These are phyloP conservation scores for Thecophora atra DNA, from an alignment of 2,888 invertebrate genomes.

Conservation along the genomic window DNA sequence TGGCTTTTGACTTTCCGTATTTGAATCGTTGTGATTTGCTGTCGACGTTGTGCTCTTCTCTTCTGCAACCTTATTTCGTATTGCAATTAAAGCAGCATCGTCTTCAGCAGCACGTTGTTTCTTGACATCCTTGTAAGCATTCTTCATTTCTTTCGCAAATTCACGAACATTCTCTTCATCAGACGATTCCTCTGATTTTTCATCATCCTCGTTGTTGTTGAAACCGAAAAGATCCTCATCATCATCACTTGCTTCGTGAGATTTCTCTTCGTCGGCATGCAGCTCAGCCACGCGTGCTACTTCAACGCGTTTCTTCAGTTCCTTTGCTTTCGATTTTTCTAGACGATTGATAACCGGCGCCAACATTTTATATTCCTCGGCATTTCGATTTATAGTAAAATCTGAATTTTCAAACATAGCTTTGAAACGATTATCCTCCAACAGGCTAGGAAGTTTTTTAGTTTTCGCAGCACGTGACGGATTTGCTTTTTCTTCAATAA, in stretches of 20 bases:
- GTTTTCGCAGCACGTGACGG: conserved; percentile 66
- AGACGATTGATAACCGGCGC: conserved; percentile 89
- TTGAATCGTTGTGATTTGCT: conserved; percentile 49
- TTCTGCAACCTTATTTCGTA: not conserved
- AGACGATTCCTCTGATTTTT: conserved; percentile 69
- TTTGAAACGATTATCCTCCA: conserved; percentile 90
- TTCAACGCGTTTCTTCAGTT: conserved; percentile 69
- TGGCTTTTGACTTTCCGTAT: conserved; percentile 50
- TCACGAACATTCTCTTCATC: conserved; percentile 84
- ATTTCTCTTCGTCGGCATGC: conserved; percentile 60
- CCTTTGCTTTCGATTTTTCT: conserved; percentile 76
- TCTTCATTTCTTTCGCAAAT: conserved; percentile 83
- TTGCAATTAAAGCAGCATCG: conserved; percentile 49
- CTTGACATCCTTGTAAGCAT: conserved; percentile 69
- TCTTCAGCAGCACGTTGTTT: conserved; percentile 60
- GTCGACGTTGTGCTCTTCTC: not conserved
- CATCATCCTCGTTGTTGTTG: conserved; percentile 55
- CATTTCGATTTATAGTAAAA: conserved; percentile 87
- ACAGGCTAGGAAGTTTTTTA: conserved; percentile 73
- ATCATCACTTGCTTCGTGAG: conserved; percentile 61
- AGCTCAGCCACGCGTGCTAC: conserved; percentile 69
- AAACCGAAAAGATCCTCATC: conserved; percentile 65
- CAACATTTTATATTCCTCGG: conserved; percentile 86
- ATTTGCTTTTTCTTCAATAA: conserved; percentile 75
- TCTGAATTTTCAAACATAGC: conserved; percentile 91